phyloP scores from a whole-genome alignment of 2,888 invertebrate species.

The Drosophila hawaiiensis region DNA sequence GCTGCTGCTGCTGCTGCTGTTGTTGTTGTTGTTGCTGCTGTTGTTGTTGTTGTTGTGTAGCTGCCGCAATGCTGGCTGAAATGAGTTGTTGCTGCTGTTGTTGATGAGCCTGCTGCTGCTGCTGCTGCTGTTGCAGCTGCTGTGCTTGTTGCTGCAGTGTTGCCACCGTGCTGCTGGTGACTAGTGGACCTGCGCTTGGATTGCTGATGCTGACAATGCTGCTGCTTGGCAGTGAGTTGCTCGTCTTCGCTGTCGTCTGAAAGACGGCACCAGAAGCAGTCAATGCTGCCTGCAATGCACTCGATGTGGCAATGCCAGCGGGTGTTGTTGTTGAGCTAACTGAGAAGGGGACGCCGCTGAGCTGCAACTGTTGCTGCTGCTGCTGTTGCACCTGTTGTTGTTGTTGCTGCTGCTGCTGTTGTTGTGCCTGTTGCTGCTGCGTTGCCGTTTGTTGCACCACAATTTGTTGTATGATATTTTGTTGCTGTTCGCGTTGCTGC shows the following conservation, averaged over 20 bases:
- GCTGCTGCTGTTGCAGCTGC: slow-evolving; percentile 69
- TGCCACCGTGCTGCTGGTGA: slow-evolving; percentile 83
- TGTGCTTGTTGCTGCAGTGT: slow-evolving; percentile 72
- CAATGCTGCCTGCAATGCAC: slow-evolving; percentile 85
- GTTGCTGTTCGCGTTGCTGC: slow-evolving; percentile 76
- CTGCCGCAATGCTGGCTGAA: slow-evolving; percentile 40
- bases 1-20: slow-evolving; percentile 85
- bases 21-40: slow-evolving; percentile 86
- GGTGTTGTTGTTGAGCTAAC: slow-evolving; percentile 81
- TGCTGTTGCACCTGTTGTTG: slow-evolving; percentile 64
- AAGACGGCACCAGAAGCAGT: slow-evolving; percentile 84
- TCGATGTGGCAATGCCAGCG: slow-evolving; percentile 81
- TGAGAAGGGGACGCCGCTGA: slow-evolving; percentile 81
- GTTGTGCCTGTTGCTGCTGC: slow-evolving; percentile 72
- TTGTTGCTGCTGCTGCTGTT: slow-evolving; percentile 80
- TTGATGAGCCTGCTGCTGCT: slow-evolving; percentile 64
- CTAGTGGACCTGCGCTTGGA: slow-evolving; percentile 78
- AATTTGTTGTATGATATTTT: slow-evolving; percentile 58
- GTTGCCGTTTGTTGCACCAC: slow-evolving; percentile 70
- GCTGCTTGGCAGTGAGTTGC: slow-evolving; percentile 81
- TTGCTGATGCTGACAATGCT: slow-evolving; percentile 84
- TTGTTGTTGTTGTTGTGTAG: slow-evolving; percentile 82
- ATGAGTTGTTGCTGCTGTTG: slow-evolving; percentile 57
- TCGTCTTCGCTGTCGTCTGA: slow-evolving; percentile 80
- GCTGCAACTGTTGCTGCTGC: slow-evolving; percentile 73